Conservation (phyloP, 37 sponge, comb jelly and placozoan genomes). For the Chondrosia reniformis region DNA sequence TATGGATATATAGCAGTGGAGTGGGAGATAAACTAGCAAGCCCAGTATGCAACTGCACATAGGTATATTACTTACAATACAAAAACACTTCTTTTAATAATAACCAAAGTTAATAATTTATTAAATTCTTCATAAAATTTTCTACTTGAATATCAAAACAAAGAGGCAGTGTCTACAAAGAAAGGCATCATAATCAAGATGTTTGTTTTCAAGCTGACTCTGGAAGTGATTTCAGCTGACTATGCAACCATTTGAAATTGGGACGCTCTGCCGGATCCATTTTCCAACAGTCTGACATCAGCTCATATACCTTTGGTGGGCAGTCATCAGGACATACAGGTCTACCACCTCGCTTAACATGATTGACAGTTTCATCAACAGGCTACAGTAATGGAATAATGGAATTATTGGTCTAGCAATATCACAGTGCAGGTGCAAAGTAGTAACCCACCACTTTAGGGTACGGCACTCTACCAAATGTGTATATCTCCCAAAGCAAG, state of each 20-base stretch:
- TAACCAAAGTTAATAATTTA: not conserved
- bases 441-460: slow-evolving; percentile 75
- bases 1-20: too few relatives aligned
- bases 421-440: too few relatives aligned
- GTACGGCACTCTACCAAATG: slow-evolving; percentile 83
- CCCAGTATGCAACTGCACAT: not conserved
- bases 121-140: not conserved
- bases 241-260: slow-evolving; percentile 36
- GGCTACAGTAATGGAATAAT: slow-evolving; percentile 35
- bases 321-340: slow-evolving; percentile 93
- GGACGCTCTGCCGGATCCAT: slow-evolving; percentile 70
- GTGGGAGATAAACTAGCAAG: not conserved
- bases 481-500: slow-evolving; percentile 84
- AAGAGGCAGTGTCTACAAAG: not conserved
- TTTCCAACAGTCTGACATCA: slow-evolving; percentile 89
- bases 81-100: not conserved
- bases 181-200: too few relatives aligned
- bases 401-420: not conserved
- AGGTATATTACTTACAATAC: not conserved
- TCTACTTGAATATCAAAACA: not conserved
- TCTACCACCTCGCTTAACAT: slow-evolving; percentile 82
- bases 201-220: not conserved
- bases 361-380: slow-evolving; percentile 54
- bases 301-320: slow-evolving; percentile 65
- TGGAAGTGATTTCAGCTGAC: not conserved